Percentiles rank a stretch among this genome's conserved stretches.
Conservation (phyloP, 2,888 invertebrate species). For the Aelia acuminata region DNA sequence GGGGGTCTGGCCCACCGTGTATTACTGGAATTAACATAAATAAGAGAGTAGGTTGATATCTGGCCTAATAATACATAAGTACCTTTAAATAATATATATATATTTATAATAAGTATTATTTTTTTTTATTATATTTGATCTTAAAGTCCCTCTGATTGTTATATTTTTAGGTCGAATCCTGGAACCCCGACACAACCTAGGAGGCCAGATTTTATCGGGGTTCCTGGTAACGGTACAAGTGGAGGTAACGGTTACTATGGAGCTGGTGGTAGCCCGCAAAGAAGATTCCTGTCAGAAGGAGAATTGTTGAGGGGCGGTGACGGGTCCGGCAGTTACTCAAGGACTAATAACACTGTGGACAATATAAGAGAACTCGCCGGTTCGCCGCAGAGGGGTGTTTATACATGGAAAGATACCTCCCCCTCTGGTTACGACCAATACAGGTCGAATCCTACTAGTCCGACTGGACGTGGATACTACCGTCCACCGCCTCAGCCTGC, state of each 20-base stretch:
- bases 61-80: no score
- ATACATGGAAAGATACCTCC: slow-evolving; percentile 85
- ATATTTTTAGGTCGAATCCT: slow-evolving; percentile 84
- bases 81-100: no score
- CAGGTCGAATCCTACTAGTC: slow-evolving; percentile 82
- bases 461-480: slow-evolving; percentile 79
- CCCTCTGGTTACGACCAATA: slow-evolving; percentile 75
- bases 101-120: no score
- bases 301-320: slow-evolving; percentile 78
- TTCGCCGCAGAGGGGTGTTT: slow-evolving; percentile 86
- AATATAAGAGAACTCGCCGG: slow-evolving; percentile 91
- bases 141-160: background rate
- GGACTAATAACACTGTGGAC: slow-evolving; percentile 84
- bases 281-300: slow-evolving; percentile 86
- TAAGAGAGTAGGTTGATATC: no score
- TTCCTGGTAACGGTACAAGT: slow-evolving; percentile 69
- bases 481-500: slow-evolving; percentile 71
- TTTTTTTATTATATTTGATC: slow-evolving; percentile 23
- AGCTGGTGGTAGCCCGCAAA: slow-evolving; percentile 77
- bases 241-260: slow-evolving; percentile 68
- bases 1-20: no score
- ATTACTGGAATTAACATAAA: no score
- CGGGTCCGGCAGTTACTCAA: slow-evolving; percentile 71
- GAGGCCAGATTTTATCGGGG: slow-evolving; percentile 89
- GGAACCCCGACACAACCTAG: slow-evolving; percentile 92